Evolutionary conservation across 1,140 invertebrate genomes (phyloP), one percentile per base, ranked within the genome.

Genomic region (Sinella curviseta): DNA sequence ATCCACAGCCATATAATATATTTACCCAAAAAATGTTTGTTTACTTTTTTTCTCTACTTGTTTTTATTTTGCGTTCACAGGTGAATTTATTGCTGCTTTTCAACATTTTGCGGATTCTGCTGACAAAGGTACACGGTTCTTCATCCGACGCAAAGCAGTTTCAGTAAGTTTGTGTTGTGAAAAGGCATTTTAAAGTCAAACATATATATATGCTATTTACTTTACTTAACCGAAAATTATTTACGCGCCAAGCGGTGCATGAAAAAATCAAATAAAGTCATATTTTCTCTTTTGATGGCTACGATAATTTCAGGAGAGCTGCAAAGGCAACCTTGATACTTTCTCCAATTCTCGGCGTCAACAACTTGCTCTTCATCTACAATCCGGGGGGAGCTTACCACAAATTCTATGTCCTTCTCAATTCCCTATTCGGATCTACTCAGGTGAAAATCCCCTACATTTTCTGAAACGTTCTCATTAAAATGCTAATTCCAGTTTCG

Each of bases 301-400:
- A n/a, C n/a, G n/a, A n/a, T n/a, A n/a, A n/a, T 1, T 81, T 26
- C 14, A 90, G 89, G 80, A 89, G 89, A 85, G 88, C 90, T 3
- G 87, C 89, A 14, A 88, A 88, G 82, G 90, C 90, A 0, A 90
- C 90, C 0, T 83, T 88, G 0, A 85, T 90, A n/a, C 83, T 90
- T 4, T 88, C 90, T 82, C 90, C 90, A 1, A 83, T 90, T 20
- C 86, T 90, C 17, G 90, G 90, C 0, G 85, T 89, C 3, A 89
- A 89, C 3, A 89, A 90, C 83, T 84, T 90, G 1, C 80, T 90
- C 3, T 90, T 90, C 81, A 84, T 89, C 24, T 84, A 87, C 74
- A 89, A 89, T 80, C 89, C 89, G 0, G 85, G 85, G 20, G 86
- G 86, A 35, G 84, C 84, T 1, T 83, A 86, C 17, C 83, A 87